Evolutionary conservation across 2,113 vertebrate species (phyloP), one percentile per base, ranked within the genome.

Genomic region (Xyliphius kryptos): DNA sequence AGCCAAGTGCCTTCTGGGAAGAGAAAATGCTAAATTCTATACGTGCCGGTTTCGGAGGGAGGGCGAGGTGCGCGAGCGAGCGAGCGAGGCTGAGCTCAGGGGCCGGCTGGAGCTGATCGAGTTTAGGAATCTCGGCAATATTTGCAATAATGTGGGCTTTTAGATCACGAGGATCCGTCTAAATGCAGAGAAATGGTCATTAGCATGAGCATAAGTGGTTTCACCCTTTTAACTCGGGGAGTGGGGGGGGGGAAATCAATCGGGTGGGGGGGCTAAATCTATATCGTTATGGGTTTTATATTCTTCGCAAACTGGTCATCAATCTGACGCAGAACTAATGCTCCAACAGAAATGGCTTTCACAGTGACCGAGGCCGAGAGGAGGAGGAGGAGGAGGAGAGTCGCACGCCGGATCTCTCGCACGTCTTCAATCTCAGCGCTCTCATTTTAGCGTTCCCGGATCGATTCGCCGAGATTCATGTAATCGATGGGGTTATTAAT

Each of bases 201-300:
- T 88, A 88, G 83, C 80, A 72, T 80, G 83, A 81, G 82, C 82
- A 77, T 83, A 83, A 85, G 82, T 83, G 85, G 78, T 76, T 86
- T 85, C 83, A 82, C 75, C 82, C 84, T 84, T 76, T 87, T 86
- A 85, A 82, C 83, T 78, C 76, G 9, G 47, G 37, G 48, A 32
- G 26, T 32, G 55, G 66, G 59, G 22, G 37, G 37, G 38, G 76
- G 77, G 80, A 83, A 85, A 88, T 86, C 85, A 83, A 88, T 87
- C 72, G 26, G 70, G 52, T 73, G 83, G 78, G 82, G 81, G 70
- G 77, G 58, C 79, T 84, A 72, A 84, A 86, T 86, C 85, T 79
- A 86, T 86, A 86, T 74, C 66, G 65, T 80, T 77, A 81, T 75
- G 78, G 64, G 73, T 77, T 83, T 80, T 82, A 82, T 82, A 83